phyloP scores from a whole-genome alignment of 1,140 invertebrate species.

The Trichomalopsis sarcophagae region DNA sequence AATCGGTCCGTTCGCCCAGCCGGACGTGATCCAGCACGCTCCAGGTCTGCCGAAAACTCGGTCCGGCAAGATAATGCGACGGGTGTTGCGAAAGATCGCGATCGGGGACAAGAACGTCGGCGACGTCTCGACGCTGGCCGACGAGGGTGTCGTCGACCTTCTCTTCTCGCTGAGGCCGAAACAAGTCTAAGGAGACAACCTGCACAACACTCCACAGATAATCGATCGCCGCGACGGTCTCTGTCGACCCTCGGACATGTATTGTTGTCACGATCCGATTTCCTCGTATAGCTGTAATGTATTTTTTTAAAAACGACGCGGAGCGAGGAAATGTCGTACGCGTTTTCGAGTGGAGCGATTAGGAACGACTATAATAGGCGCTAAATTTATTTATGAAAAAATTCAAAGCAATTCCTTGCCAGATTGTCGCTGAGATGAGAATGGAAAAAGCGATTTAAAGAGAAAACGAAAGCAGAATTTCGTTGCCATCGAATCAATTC shows the following conservation, averaged over 20 bases:
- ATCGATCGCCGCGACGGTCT: neutral
- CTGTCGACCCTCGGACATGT: neutral
- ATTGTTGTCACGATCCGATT: neutral
- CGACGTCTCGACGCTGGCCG: conserved; percentile 93
- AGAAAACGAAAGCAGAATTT: neutral
- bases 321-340: neutral
- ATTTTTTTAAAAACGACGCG: neutral
- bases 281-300: neutral
- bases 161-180: conserved; percentile 82
- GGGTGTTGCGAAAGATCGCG: conserved; percentile 95
- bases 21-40: conserved; percentile 94
- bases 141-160: conserved; percentile 88
- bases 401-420: neutral
- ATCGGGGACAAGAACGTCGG: conserved; percentile 91
- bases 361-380: neutral
- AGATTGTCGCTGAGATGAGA: neutral
- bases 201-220: neutral
- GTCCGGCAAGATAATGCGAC: conserved; percentile 98
- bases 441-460: neutral
- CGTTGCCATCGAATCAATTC: conserved; percentile 9
- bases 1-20: conserved; percentile 97
- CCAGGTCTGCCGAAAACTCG: conserved; percentile 96
- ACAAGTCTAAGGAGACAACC: conserved; percentile 17
- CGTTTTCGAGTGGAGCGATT: too few relatives aligned
- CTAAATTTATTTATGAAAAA: conserved; percentile 3